These are phyloP conservation scores for Pseudomyrmex concolor DNA, from an alignment of 1,140 invertebrate species.

Conservation along the genomic window DNA sequence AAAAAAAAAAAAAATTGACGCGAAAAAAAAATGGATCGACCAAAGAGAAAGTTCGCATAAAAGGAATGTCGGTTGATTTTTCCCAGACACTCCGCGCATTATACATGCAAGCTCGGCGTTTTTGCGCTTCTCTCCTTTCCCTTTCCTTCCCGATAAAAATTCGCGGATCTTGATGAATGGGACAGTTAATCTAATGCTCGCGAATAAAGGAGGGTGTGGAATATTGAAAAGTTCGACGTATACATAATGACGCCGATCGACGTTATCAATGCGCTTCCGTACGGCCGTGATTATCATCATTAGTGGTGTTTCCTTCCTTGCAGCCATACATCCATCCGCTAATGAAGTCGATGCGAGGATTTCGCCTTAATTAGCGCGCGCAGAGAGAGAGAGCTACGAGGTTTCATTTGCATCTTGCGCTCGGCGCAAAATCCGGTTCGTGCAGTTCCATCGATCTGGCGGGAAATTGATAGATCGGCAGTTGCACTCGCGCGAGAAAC, in stretches of 20 bases:
- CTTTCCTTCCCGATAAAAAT: neutral
- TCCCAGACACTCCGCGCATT: neutral
- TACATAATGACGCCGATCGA: slow-evolving; percentile 43
- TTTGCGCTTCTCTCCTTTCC: no score
- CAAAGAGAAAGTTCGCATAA: neutral
- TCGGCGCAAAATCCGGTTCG: slow-evolving; percentile 9
- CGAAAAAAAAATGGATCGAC: slow-evolving; percentile 9
- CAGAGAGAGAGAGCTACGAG: neutral
- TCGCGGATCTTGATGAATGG: slow-evolving; percentile 19
- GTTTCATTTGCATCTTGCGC: slow-evolving; percentile 52
- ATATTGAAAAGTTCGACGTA: slow-evolving; percentile 30
- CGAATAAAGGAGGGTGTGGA: neutral
- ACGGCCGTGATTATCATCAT: slow-evolving; percentile 41
- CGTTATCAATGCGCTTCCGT: slow-evolving; percentile 2
- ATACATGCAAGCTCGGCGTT: neutral
- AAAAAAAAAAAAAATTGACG: neutral
- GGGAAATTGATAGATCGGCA: slow-evolving; percentile 25
- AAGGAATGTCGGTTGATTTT: neutral
- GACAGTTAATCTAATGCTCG: slow-evolving; percentile 27
- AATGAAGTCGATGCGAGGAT: slow-evolving; percentile 65
- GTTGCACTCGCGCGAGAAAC: neutral
- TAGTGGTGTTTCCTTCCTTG: slow-evolving; percentile 33
- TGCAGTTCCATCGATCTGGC: slow-evolving; percentile 15
- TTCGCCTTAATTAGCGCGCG: slow-evolving; percentile 67
- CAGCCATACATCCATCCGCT: slow-evolving; percentile 36